Evolutionary conservation across 2,113 vertebrate species (phyloP).

Genomic region (Heterotis niloticus): DNA sequence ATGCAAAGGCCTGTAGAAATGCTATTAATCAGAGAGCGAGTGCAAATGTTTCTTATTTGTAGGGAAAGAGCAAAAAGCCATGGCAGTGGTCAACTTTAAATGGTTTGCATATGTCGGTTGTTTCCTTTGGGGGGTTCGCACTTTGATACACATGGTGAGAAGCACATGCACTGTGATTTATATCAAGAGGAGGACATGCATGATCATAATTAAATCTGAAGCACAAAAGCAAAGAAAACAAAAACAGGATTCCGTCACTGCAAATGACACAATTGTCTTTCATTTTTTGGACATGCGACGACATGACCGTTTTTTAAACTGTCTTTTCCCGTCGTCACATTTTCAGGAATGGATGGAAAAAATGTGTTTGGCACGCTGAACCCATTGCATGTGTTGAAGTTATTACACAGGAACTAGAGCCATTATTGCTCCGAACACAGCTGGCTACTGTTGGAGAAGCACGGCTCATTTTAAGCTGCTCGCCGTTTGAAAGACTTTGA

Average conservation of each 20-base stretch:
- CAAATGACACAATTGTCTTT: not conserved
- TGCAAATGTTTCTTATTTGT: constrained; percentile 13
- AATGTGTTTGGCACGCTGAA: constrained; percentile 17
- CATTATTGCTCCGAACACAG: constrained; percentile 6
- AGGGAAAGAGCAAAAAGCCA: not conserved
- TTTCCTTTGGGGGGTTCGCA: constrained; percentile 7
- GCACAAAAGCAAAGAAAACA: too few species aligned
- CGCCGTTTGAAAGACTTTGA: not conserved
- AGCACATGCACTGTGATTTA: constrained; percentile 4
- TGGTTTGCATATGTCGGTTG: constrained; percentile 4
- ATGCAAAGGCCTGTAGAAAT: not conserved
- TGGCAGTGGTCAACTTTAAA: not conserved
- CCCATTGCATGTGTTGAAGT: not conserved
- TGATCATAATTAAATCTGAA: constrained; percentile 6
- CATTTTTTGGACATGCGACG: not conserved
- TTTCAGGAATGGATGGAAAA: not conserved
- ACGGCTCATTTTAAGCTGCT: not conserved
- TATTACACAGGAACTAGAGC: constrained; percentile 11
- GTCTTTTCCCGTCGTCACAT: not conserved
- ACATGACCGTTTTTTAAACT: not conserved
- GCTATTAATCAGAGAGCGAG: not conserved
- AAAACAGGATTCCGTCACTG: not conserved
- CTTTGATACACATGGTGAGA: not conserved
- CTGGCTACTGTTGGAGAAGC: constrained; percentile 13
- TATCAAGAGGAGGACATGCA: not conserved